Base-by-base conservation (phyloP, 1,140 invertebrate species). In the Diprion similis region DNA sequence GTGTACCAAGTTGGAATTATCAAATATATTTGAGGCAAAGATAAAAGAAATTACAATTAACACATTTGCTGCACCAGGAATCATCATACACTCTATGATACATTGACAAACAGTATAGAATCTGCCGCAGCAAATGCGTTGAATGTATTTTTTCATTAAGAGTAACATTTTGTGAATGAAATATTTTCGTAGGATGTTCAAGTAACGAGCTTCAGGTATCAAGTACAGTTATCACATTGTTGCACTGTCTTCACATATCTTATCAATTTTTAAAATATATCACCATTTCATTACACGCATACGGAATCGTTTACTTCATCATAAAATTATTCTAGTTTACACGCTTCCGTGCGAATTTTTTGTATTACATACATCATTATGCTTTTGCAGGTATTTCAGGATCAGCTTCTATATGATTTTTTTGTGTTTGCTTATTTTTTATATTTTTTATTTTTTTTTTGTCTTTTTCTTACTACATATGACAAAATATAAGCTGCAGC, bases 151-250 rank as follows among this genome's bases (percentile, higher is more conserved):
- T 59, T 59, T 59, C 51, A 59, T 59, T 17, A 59, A 59, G 9
- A 59, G 51, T 59, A 59, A 17, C 6, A 17, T 59, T 59, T 59
- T 9, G 4, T 59, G 51, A 17, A 59, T 59, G 7, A 4, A 59
- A 59, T 59, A 15, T 59, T 68, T 68, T 18, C 15, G 11, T 1
- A 68, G 19, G 66, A 68, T 68, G 66, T 68, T 68, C 66, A 70
- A 48, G 37, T 70, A 70, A 70, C 46, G 69, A 70, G 69, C 46
- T 80, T 75, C 75, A 72, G 24, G 77, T 77, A 68, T 80, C 74
- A 46, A 79, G 59, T 78, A 79, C 73, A 78, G 74, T 78, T 82
- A 82, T 82, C 80, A 82, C 80, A 82, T 77, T 79, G 75, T 78
- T 80, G 74, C 76, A 71, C 73, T 75, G 67, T 70, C 77, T 73